Base-by-base conservation (phyloP, 2,888 invertebrate species). In the Elmis aenea region DNA sequence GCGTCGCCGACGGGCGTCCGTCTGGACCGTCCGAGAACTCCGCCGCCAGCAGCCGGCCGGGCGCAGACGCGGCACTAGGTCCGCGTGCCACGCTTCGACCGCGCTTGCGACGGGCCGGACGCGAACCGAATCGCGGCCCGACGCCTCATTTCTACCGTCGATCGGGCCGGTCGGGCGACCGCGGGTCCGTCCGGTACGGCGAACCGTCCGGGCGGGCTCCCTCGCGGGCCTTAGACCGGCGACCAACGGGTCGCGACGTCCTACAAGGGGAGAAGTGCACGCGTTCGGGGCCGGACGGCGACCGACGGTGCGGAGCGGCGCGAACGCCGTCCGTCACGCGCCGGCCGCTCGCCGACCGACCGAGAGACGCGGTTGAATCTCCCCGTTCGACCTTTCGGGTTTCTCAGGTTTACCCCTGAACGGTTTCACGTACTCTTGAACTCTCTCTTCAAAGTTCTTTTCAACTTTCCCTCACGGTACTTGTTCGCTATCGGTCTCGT, bases 401-500 rank as follows among this genome's bases (percentile, higher is more conserved):
- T 56, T 57, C 55, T 55, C 54, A 49, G 52, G 54, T 48, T 61
- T 61, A 55, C 57, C 54, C 45, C 57, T 56, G 49, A 48, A 58
- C 68, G 69, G 69, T 72, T 74, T 75, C 59, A 59, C 55, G 54
- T 50, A 66, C 71, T 72, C 57, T 73, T 72, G 63, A 70, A 71
- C 70, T 70, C 71, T 70, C 71, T 55, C 55, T 51, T 52, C 54
- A 50, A 54, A 54, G 56, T 55, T 46, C 52, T 52, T 57, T 55
- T 57, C 55, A 55, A 55, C 51, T 57, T 59, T 57, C 52, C 52
- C 55, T 59, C 55, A 54, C 70, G 70, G 73, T 74, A 75, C 74
- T 75, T 74, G 66, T 68, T 70, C 68, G 73, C 74, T 77, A 76
- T 77, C 74, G 74, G 74, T 71, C 72, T 74, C 71, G 68, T 26